Evolutionary conservation across 2,113 vertebrate species (phyloP), one percentile per base, ranked within the genome.

Genomic region (Pristiophorus japonicus): DNA sequence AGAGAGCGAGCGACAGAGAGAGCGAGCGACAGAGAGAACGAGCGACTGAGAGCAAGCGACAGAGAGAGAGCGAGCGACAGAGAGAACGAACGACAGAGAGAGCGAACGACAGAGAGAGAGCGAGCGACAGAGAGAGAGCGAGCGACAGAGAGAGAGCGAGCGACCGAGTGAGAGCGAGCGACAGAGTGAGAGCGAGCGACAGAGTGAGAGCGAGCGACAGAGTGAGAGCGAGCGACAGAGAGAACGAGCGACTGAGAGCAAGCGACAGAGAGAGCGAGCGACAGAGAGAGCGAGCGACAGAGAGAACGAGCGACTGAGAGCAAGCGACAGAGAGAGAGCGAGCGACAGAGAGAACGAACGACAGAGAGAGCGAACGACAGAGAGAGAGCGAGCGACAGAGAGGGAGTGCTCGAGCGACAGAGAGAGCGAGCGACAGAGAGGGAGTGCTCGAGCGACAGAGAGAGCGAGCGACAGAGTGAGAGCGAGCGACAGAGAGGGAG

Each of bases 191-290:
- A 92, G 85, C 30, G 5, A n/a, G n/a, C n/a, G n/a, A n/a, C n/a
- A 70, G 27, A 12, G 66, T 2, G 66, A 1, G 30, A 67, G 3
- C 24, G 18, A 24, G 22, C 24, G 66, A 70, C 1, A 6, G 0
- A 24, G 66, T 27, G 66, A 20, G 20, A 27, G 20, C 1, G 12
- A 4, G n/a, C 30, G 67, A 96, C 20, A 22, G 96, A 95, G 87
- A 1, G 45, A 96, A 95, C 11, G 0, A 8, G 93, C 7, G 65
- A 55, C 42, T 96, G 96, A 97, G 97, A 97, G 97, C 97, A 97
- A 97, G 97, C 97, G 97, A 97, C 96, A 95, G 96, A 87, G 96
- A 91, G 38, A 42, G 3, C 42, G 1, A 22, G 38, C 42, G 18
- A 84, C 3, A 84, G 3, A 38, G 16, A 42, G 10, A 84, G 18